These are phyloP conservation scores for Schrankia costaestrigalis DNA, from an alignment of 2,888 invertebrate species.

Conservation along the genomic window DNA sequence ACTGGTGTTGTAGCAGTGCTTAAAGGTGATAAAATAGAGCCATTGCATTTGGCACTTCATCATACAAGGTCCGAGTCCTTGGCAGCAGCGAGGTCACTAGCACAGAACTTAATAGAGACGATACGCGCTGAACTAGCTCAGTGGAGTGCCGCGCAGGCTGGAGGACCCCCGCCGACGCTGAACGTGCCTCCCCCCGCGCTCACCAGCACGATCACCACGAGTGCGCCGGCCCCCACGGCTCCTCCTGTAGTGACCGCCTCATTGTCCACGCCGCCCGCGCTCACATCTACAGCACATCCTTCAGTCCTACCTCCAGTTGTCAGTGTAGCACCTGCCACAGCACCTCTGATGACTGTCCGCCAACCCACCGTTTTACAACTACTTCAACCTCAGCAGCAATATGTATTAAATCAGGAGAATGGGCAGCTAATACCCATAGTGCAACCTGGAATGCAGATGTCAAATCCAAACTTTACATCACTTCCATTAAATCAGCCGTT, in stretches of 20 bases:
- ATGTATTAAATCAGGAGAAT: conserved; percentile 72
- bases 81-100: conserved; percentile 85
- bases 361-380: conserved; percentile 71
- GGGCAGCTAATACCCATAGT: conserved; percentile 75
- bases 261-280: conserved; percentile 52
- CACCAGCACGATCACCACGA: conserved; percentile 58
- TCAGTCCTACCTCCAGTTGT: conserved; percentile 64
- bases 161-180: conserved; percentile 65
- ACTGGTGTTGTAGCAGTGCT: conserved; percentile 88
- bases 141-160: conserved; percentile 70
- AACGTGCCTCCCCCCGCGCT: conserved; percentile 67
- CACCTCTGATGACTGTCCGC: conserved; percentile 72
- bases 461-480: conserved; percentile 68
- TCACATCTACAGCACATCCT: conserved; percentile 55
- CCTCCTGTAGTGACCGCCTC: conserved; percentile 57
- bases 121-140: conserved; percentile 82
- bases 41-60: conserved; percentile 87
- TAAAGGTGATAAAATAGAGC: conserved; percentile 85
- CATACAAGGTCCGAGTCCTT: conserved; percentile 86
- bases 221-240: conserved; percentile 55
- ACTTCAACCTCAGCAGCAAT: conserved; percentile 66
- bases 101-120: conserved; percentile 89
- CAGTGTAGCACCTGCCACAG: conserved; percentile 60
- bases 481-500: conserved; percentile 62
- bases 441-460: conserved; percentile 69